These are phyloP conservation scores for Lysiphlebus fabarum DNA, from an alignment of 1,140 invertebrate genomes.

Conservation along the genomic window DNA sequence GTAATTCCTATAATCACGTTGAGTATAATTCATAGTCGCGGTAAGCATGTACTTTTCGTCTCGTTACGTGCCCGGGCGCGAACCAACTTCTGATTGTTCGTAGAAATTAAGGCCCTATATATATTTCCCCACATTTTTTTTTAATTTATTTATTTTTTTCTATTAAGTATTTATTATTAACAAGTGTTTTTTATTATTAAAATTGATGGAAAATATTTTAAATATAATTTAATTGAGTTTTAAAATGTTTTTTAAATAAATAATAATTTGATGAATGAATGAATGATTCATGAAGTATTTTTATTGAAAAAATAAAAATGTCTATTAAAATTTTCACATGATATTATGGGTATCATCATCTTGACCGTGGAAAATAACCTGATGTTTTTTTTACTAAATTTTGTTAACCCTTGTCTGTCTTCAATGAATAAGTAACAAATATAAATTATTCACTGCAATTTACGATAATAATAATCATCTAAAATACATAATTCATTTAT, in stretches of 20 bases:
- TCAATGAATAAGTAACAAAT: neutral
- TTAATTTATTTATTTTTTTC: too few relatives aligned
- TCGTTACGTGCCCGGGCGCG: slow-evolving; percentile 33
- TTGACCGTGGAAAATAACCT: too few relatives aligned
- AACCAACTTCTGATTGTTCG: slow-evolving; percentile 25
- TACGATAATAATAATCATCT: slow-evolving; percentile 8
- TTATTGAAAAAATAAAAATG: neutral
- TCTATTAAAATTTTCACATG: slow-evolving; percentile 23
- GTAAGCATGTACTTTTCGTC: slow-evolving; percentile 38
- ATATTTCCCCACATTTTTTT: too few relatives aligned
- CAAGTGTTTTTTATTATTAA: neutral
- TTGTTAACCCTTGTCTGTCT: slow-evolving; percentile 21
- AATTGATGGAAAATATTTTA: too few relatives aligned
- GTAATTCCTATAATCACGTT: slow-evolving; percentile 46
- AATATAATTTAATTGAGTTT: too few relatives aligned
- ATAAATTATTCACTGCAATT: neutral
- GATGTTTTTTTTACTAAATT: slow-evolving; percentile 11
- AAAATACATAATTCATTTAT: slow-evolving; percentile 8
- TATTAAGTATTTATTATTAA: too few relatives aligned
- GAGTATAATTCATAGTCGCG: slow-evolving; percentile 43
- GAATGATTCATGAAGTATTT: too few relatives aligned
- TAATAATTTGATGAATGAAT: too few relatives aligned
- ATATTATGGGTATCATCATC: too few relatives aligned
- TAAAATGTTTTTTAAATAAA: too few relatives aligned
- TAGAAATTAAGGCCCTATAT: slow-evolving; percentile 11